Evolutionary conservation across 2,113 vertebrate genomes (phyloP), one percentile per base, ranked within the genome.

Genomic region (Centropus bengalensis): DNA sequence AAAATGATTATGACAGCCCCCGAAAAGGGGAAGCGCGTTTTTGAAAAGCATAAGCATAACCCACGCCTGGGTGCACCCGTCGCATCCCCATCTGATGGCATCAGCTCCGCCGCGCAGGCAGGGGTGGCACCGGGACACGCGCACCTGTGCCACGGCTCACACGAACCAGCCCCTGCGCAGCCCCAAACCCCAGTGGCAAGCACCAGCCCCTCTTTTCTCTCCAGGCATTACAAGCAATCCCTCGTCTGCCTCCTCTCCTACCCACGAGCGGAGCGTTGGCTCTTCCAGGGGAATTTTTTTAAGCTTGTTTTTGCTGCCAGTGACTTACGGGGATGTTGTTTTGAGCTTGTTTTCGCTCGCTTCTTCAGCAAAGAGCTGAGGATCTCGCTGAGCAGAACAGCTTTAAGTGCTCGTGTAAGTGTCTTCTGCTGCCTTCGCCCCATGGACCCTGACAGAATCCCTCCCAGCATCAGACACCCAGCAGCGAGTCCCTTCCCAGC

Each of bases 21-120:
- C 15, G 2, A 83, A 69, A 82, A 82, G 88, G 82, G 54, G 88
- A 54, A 62, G 93, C 55, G 19, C 42, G 1, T 62, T 92, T 92
- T 73, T 38, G 88, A 96, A 80, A 88, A 93, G 77, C 92, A 16
- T 38, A 76, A 88, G 91, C 79, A 82, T 24, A 88, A 92, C 67
- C 70, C 24, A n/a, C 7, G 58, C 91, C 68, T 73, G 91, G 88
- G 90, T 80, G 93, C 95, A 73, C 85, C 88, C 36, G n/a, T 8
- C 56, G 89, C 32, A 4, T 45, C 54, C 91, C 89, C 92, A 76
- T 82, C 88, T 82, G 88, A 82, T 89, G 93, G 77, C 82, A 66
- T 24, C 86, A 76, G 91, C 87, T n/a, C 75, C 13, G 83, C 82
- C 82, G 49, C 2, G 42, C 6, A 6, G 3, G 22, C 78, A 79